A percentile compares a stretch with the other conserved stretches of the same genome.
Evolutionary conservation across 2,888 invertebrate genomes (phyloP).

Genomic region (Acanthosepion lycidas): DNA sequence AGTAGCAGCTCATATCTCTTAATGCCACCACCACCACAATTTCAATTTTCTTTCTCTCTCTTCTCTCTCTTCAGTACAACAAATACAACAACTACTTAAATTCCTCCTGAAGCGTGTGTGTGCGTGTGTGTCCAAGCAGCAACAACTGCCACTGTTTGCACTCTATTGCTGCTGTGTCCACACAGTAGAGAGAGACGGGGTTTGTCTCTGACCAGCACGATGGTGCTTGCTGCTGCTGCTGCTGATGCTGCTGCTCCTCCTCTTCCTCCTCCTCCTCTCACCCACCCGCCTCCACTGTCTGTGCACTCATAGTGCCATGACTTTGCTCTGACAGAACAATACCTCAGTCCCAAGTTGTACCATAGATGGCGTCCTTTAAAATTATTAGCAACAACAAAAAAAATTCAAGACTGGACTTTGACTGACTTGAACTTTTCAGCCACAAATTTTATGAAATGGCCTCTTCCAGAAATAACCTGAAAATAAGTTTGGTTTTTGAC

Average conservation of each 20-base stretch:
- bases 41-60: neutral
- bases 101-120: neutral
- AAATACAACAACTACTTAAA: neutral
- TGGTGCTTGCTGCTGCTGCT: neutral
- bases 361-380: neutral
- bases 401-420: neutral
- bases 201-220: neutral
- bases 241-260: neutral
- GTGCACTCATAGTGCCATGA: neutral
- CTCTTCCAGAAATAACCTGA: too few species aligned
- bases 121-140: neutral
- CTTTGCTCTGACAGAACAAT: neutral
- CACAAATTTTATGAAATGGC: neutral
- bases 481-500: neutral
- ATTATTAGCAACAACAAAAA: neutral
- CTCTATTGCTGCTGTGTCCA: neutral
- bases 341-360: slow-evolving; percentile 22
- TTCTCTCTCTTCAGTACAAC: neutral
- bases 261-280: neutral
- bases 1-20: neutral
- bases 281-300: neutral
- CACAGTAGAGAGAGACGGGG: neutral
- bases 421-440: neutral
- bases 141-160: neutral
- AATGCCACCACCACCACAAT: neutral